Conservation (phyloP, 1,140 invertebrate genomes). For the Euglossa dilemma region DNA sequence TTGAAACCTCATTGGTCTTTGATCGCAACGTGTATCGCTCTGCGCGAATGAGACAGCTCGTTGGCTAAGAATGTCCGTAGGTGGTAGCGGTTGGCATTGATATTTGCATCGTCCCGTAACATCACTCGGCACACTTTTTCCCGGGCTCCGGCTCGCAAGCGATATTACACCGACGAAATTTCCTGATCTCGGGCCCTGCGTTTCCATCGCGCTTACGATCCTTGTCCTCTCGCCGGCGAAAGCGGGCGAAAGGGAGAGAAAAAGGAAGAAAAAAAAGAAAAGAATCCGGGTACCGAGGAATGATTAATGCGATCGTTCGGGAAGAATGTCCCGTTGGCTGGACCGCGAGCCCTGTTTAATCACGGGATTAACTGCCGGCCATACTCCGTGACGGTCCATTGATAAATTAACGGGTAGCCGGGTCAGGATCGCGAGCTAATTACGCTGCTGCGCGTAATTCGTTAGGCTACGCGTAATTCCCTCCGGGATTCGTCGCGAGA, state of each 20-base stretch:
- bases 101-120: conserved; percentile 32
- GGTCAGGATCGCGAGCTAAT: conserved; percentile 2
- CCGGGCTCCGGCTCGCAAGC: not conserved
- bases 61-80: conserved; percentile 38
- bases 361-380: not conserved
- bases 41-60: not conserved
- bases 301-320: conserved; percentile 9
- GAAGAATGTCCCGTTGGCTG: not conserved
- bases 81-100: conserved; percentile 15
- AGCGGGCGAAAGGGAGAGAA: too few species aligned
- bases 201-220: not conserved
- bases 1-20: not conserved
- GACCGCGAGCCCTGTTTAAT: not conserved
- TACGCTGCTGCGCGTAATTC: not conserved
- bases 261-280: not conserved
- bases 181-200: not conserved
- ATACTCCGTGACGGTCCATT: not conserved
- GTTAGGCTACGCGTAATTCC: not conserved
- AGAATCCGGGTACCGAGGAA: not conserved
- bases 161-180: not conserved
- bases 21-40: not conserved
- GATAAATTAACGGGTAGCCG: conserved; percentile 16
- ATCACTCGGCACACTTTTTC: not conserved
- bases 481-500: too few species aligned
- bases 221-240: not conserved